Conservation (phyloP, 1,140 invertebrate genomes). For the Drosophila novamexicana region DNA sequence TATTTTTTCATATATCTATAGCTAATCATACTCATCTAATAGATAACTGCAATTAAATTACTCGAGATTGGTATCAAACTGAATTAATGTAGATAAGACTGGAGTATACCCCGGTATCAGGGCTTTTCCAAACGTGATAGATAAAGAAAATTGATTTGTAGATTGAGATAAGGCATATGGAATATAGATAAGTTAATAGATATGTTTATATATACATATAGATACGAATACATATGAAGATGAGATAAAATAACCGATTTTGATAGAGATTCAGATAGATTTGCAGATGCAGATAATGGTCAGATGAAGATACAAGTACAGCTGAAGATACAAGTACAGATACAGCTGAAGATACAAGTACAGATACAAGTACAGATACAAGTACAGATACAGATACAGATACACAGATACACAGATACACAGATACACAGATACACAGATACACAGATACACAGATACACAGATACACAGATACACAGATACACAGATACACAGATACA, state of each 20-base stretch:
- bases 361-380: too few species aligned
- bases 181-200: background rate
- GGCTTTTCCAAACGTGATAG: background rate
- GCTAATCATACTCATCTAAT: constrained; percentile 10
- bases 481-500: too few species aligned
- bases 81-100: background rate
- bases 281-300: too few species aligned
- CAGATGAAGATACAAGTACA: background rate
- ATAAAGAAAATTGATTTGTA: background rate
- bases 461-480: too few species aligned
- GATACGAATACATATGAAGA: background rate
- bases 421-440: too few species aligned
- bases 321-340: too few species aligned
- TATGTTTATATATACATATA: background rate
- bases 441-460: too few species aligned
- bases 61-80: background rate
- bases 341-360: too few species aligned
- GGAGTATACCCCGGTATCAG: background rate
- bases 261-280: background rate
- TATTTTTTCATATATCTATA: background rate
- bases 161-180: background rate
- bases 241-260: background rate
- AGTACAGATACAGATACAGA: too few species aligned
- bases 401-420: too few species aligned
- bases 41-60: constrained; percentile 1